Conservation (phyloP, 2,113 vertebrate species). For the Sitta europaea region DNA sequence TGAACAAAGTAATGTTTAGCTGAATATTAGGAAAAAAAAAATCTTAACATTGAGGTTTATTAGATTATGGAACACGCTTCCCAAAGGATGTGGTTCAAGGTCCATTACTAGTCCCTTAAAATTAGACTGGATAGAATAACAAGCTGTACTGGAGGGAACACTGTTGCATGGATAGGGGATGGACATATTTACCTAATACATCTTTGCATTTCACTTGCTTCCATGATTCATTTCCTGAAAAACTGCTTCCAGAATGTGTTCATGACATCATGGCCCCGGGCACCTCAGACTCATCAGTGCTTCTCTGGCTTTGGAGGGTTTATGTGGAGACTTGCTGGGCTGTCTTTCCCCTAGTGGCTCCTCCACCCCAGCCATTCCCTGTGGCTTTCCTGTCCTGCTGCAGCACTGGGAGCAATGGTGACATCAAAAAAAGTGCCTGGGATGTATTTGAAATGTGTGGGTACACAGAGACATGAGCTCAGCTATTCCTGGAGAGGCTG, state of each 20-base stretch:
- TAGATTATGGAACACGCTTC: conserved; percentile 22
- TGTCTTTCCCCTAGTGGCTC: neutral
- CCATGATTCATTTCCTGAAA: conserved; percentile 34
- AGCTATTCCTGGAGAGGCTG: neutral
- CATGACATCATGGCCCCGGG: neutral
- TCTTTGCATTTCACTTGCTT: conserved; percentile 1
- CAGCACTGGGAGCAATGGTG: neutral
- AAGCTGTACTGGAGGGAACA: neutral
- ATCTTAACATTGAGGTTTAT: neutral
- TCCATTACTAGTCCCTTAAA: conserved; percentile 15
- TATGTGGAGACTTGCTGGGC: neutral
- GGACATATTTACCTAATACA: neutral
- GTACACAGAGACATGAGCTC: accelerated
- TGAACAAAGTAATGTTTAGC: neutral
- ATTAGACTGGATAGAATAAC: conserved; percentile 1
- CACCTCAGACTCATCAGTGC: neutral
- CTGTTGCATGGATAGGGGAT: neutral
- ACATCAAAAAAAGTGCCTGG: neutral
- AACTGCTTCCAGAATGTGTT: neutral
- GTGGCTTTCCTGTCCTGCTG: neutral
- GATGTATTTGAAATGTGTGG: neutral
- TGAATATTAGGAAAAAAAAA: neutral
- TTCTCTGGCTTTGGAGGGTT: neutral
- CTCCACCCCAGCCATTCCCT: neutral
- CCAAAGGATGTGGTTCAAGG: conserved; percentile 20